A percentile compares a stretch with the other conserved stretches of the same genome.
These are phyloP conservation scores for Chiloscyllium plagiosum DNA, from an alignment of 2,113 vertebrate species.

Conservation along the genomic window DNA sequence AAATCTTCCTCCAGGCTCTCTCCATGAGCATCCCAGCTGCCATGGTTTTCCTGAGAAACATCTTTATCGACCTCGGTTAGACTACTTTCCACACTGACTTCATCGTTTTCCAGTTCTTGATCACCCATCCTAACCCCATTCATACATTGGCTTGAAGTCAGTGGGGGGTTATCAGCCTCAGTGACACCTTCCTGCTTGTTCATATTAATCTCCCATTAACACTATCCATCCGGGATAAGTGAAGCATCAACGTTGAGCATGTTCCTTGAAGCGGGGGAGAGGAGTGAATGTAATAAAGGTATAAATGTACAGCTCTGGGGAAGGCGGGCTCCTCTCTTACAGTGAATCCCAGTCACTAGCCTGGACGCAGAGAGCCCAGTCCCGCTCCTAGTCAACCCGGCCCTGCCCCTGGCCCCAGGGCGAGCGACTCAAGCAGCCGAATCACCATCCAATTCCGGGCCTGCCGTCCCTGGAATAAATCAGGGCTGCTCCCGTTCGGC, in stretches of 20 bases:
- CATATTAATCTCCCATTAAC: neutral
- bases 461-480: neutral
- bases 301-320: neutral
- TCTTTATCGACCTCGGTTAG: neutral
- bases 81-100: neutral
- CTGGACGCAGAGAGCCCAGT: too few relatives aligned
- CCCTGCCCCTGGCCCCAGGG: neutral
- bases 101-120: neutral
- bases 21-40: neutral
- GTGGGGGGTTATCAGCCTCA: neutral
- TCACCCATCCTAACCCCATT: neutral
- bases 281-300: neutral
- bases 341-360: neutral
- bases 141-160: neutral
- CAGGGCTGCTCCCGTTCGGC: neutral
- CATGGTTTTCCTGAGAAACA: neutral
- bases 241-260: neutral
- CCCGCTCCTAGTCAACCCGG: neutral
- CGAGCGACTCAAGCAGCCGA: neutral
- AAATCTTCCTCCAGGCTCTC: neutral
- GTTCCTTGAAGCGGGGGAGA: neutral
- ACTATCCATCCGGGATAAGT: neutral
- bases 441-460: neutral
- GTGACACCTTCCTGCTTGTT: neutral
- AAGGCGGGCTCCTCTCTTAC: neutral